Evolutionary conservation across 2,888 invertebrate genomes (phyloP).

Genomic region (Acrobasis suavella): DNA sequence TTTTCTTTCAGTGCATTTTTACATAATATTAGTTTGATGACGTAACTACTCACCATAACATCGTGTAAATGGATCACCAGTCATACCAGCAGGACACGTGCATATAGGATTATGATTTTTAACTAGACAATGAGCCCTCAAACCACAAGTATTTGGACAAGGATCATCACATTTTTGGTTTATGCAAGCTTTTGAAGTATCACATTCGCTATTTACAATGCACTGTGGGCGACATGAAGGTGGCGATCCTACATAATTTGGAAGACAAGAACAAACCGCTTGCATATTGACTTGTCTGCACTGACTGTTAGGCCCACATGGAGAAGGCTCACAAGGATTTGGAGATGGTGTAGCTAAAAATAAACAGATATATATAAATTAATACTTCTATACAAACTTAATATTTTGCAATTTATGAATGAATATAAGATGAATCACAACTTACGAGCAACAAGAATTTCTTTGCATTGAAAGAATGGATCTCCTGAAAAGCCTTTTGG

Average conservation of each 20-base stretch:
- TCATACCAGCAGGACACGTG: slow-evolving; percentile 91
- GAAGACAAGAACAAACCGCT: slow-evolving; percentile 92
- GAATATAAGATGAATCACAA: slow-evolving; percentile 22
- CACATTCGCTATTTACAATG: slow-evolving; percentile 93
- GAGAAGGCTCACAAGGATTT: slow-evolving; percentile 91
- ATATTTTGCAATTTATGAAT: too few species aligned
- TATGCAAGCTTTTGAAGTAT: slow-evolving; percentile 90
- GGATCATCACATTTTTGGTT: slow-evolving; percentile 94
- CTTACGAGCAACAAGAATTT: slow-evolving; percentile 72
- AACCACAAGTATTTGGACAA: slow-evolving; percentile 93
- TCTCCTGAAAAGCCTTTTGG: slow-evolving; percentile 90
- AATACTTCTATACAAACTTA: too few species aligned
- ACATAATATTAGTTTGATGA: not conserved
- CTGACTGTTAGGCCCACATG: slow-evolving; percentile 94
- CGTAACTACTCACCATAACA: slow-evolving; percentile 88
- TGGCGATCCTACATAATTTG: slow-evolving; percentile 89
- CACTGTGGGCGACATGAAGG: slow-evolving; percentile 93
- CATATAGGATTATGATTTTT: slow-evolving; percentile 94
- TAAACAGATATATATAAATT: slow-evolving; percentile 10
- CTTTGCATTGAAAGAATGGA: slow-evolving; percentile 90
- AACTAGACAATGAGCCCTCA: slow-evolving; percentile 90
- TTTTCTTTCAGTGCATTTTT: not conserved
- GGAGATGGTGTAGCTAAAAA: slow-evolving; percentile 69
- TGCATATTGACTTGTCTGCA: slow-evolving; percentile 90
- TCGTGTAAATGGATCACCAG: slow-evolving; percentile 92